phyloP scores from a whole-genome alignment of 1,140 invertebrate species.

The Lysiphlebus fabarum region DNA sequence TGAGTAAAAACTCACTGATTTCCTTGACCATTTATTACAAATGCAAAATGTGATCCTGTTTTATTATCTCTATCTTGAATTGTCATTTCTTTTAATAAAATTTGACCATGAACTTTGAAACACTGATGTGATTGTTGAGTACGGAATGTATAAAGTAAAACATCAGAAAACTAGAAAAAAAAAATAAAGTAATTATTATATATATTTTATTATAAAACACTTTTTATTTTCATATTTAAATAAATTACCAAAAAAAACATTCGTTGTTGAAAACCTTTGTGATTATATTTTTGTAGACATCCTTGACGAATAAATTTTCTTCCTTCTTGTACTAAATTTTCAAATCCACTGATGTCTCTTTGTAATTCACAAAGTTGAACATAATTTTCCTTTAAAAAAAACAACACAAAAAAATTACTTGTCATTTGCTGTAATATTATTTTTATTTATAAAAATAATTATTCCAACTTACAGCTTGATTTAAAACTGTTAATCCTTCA shows the following conservation, averaged over 20 bases:
- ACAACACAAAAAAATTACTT: slow-evolving; percentile 14
- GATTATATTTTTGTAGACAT: slow-evolving; percentile 88
- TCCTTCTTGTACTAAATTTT: slow-evolving; percentile 73
- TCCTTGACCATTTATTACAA: slow-evolving; percentile 68
- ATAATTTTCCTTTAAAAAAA: slow-evolving; percentile 67
- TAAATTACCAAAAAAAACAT: slow-evolving; percentile 95
- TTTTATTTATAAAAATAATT: too few species aligned
- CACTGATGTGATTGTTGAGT: slow-evolving; percentile 69
- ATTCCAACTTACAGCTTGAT: slow-evolving; percentile 51
- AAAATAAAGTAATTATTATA: too few species aligned
- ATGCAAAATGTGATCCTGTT: slow-evolving; percentile 65
- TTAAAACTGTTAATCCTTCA: slow-evolving; percentile 47
- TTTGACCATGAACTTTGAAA: slow-evolving; percentile 84
- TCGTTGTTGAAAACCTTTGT: slow-evolving; percentile 88
- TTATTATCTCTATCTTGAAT: slow-evolving; percentile 79
- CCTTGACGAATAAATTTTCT: slow-evolving; percentile 87
- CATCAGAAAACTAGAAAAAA: slow-evolving; percentile 75
- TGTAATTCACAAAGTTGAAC: slow-evolving; percentile 82
- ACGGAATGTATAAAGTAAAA: slow-evolving; percentile 81
- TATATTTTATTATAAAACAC: too few species aligned
- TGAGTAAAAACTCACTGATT: slow-evolving; percentile 44
- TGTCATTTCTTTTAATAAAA: slow-evolving; percentile 75
- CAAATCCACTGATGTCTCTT: slow-evolving; percentile 77
- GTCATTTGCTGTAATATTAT: too few species aligned
- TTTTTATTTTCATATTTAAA: too few species aligned